These are phyloP conservation scores for Cheilosia grossa DNA, from an alignment of 2,888 invertebrate species.

Conservation along the genomic window DNA sequence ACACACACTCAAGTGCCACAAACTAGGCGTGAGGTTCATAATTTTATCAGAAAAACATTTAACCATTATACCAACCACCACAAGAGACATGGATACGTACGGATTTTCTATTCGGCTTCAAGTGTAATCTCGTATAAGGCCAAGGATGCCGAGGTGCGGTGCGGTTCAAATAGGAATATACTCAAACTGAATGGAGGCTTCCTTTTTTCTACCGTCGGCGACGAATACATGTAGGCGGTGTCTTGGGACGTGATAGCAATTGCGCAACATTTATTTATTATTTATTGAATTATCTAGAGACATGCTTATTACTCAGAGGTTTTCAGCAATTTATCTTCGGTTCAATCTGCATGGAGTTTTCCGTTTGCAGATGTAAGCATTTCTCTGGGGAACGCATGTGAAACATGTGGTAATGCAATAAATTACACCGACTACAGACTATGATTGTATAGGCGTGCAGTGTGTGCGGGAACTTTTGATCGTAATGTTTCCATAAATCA, in stretches of 20 bases:
- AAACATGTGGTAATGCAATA: conserved; percentile 71
- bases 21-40: conserved; percentile 42
- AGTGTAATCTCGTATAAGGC: conserved; percentile 23
- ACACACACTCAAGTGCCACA: conserved; percentile 9
- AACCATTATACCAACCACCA: conserved; percentile 34
- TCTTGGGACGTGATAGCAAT: conserved; percentile 68
- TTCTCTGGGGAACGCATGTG: conserved; percentile 62
- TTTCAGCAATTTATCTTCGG: conserved; percentile 67
- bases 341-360: conserved; percentile 63
- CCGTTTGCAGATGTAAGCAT: conserved; percentile 58
- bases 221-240: conserved; percentile 3
- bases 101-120: conserved; percentile 27
- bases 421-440: conserved; percentile 44
- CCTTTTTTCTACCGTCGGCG: neutral
- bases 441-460: conserved; percentile 36
- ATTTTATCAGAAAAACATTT: conserved; percentile 59
- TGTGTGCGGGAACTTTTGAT: conserved; percentile 62
- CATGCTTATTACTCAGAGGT: conserved; percentile 69
- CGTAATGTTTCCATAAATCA: conserved; percentile 70
- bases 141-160: neutral
- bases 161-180: neutral
- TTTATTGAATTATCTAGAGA: conserved; percentile 73
- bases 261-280: conserved; percentile 67
- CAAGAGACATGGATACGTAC: conserved; percentile 33
- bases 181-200: neutral